Evolutionary conservation across 2,797 vertebrate genomes (phyloP), one percentile per base, ranked within the genome.

Genomic region (Falco peregrinus): DNA sequence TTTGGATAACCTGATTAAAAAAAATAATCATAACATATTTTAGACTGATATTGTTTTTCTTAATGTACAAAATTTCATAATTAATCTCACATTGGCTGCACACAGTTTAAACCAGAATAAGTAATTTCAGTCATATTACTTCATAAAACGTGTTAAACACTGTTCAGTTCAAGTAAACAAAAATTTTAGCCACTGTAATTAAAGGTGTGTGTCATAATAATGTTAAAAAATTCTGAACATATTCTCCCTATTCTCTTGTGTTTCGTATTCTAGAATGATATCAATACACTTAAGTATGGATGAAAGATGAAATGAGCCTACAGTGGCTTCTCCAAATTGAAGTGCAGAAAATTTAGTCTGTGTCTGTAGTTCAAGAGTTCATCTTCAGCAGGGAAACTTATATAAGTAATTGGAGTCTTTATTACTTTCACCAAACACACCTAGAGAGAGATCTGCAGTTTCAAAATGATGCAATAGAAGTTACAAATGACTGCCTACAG

Each of bases 351-450:
- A 86, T 83, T 45, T 67, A 24, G 89, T 95, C 90, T 84, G 11
- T 84, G 28, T 89, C 79, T 97, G 56, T 87, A 82, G 83, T 87
- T 97, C 90, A 93, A 89, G 84, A 97, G 93, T 95, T 96, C 91
- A 95, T 83, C 67, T 91, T 95, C 76, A 84, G n/a, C 37, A 70
- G 37, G 57, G 67, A 95, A 97, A 91, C 37, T 90, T 92, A 71
- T 84, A 21, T 31, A 93, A 73, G 71, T 85, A 93, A 94, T 89
- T 95, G 71, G 84, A 96, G 69, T 39, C 91, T 88, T 96, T 90
- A 94, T 92, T 94, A 84, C 78, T 91, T 89, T 96, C 87, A 76
- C 48, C 80, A 91, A 93, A 76, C 37, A 84, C 39, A 78, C 76
- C 93, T 93, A 90, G 67, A 93, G 95, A 90, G 64, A 91, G 43